Evolutionary conservation across 2,797 vertebrate species (phyloP).

Genomic region (Denticeps clupeoides): DNA sequence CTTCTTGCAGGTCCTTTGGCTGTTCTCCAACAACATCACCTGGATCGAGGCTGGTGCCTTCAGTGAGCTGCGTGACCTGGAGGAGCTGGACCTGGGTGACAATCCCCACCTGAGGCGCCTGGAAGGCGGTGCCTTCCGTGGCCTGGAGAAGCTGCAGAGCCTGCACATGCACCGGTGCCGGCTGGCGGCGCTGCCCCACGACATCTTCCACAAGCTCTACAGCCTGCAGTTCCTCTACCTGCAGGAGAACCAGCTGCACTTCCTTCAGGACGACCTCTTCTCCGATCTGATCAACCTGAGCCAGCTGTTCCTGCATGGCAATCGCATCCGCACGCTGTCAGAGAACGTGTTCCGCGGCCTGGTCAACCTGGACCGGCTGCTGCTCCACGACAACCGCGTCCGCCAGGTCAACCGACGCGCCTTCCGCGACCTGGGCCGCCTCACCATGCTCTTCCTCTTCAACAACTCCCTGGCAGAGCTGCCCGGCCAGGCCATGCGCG

Average conservation of each 20-base stretch:
- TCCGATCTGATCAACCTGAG: conserved; percentile 90
- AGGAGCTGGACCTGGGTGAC: conserved; percentile 94
- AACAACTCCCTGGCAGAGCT: conserved; percentile 87
- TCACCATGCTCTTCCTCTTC: conserved; percentile 97
- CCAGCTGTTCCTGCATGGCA: conserved; percentile 90
- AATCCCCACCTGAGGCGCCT: conserved; percentile 81
- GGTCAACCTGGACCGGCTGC: conserved; percentile 82
- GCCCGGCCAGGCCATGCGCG: conserved; percentile 78
- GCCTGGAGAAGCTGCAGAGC: conserved; percentile 86
- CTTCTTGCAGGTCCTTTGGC: conserved; percentile 74
- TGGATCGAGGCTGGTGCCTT: conserved; percentile 89
- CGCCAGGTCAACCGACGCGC: conserved; percentile 76
- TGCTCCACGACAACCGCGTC: conserved; percentile 87
- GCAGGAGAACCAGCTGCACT: conserved; percentile 90
- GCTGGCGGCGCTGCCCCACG: conserved; percentile 77
- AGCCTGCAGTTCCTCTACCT: conserved; percentile 96
- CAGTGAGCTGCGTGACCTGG: conserved; percentile 84
- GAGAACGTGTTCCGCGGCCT: conserved; percentile 87
- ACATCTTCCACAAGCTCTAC: conserved; percentile 86
- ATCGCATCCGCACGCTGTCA: conserved; percentile 82
- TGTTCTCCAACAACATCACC: conserved; percentile 94
- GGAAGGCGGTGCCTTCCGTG: conserved; percentile 85
- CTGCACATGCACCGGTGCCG: conserved; percentile 91
- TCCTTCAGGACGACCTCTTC: conserved; percentile 91
- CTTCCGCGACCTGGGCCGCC: conserved; percentile 78